A percentile compares a stretch with the other conserved stretches of the same genome.
These are phyloP conservation scores for Pelagia noctiluca DNA, from an alignment of 30 jellyfish, hydroid and myxozoan genomes.

Conservation along the genomic window DNA sequence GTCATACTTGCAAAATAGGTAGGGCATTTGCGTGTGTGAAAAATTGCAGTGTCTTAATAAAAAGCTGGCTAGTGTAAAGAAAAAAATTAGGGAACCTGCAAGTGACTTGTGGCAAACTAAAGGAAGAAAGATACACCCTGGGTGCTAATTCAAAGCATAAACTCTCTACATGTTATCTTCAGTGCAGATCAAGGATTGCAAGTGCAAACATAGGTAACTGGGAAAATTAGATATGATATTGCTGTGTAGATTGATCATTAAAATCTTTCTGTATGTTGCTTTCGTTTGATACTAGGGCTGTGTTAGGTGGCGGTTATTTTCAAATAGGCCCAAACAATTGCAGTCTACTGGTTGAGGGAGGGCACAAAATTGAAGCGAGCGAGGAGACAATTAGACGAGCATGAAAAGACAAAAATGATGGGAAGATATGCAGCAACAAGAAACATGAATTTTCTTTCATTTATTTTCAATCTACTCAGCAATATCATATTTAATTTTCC, in stretches of 20 bases:
- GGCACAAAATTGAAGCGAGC: background rate
- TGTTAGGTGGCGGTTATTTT: background rate
- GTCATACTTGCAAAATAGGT: too few relatives aligned
- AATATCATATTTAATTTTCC: background rate
- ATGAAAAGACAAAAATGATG: background rate
- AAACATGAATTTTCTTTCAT: background rate
- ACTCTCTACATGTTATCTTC: too few relatives aligned
- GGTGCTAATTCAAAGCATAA: too few relatives aligned
- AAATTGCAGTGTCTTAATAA: too few relatives aligned
- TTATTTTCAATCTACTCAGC: background rate
- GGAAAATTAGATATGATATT: background rate
- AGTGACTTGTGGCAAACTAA: too few relatives aligned
- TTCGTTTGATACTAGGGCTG: background rate
- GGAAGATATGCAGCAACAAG: background rate
- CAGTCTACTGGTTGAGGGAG: conserved; percentile 1
- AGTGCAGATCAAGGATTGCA: too few relatives aligned
- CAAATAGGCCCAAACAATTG: background rate
- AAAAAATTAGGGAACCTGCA: too few relatives aligned
- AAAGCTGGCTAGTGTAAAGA: too few relatives aligned
- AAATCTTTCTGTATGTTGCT: background rate
- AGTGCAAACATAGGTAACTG: background rate
- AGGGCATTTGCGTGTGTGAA: too few relatives aligned
- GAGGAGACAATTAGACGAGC: background rate
- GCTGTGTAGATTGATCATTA: background rate
- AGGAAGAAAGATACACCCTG: too few relatives aligned